phyloP scores from a whole-genome alignment of 2,113 vertebrate species.

The Gnathonemus longibarbis region DNA sequence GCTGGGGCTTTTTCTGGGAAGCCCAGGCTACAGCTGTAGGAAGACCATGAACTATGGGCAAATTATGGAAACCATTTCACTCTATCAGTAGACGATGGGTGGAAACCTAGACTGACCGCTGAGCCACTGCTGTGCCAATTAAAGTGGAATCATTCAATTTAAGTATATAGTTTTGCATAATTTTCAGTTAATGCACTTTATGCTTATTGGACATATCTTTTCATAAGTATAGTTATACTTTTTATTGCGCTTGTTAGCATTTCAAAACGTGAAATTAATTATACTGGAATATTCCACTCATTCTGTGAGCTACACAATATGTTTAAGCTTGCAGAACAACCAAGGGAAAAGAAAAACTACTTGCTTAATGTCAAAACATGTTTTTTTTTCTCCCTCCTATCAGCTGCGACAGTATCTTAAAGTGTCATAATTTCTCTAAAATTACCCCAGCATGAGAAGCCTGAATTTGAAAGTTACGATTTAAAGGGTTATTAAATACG shows the following conservation, averaged over 20 bases:
- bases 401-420: background rate
- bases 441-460: background rate
- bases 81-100: background rate
- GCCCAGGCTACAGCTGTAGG: background rate
- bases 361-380: background rate
- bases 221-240: background rate
- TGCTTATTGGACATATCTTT: background rate
- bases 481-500: conserved; percentile 1
- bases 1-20: background rate
- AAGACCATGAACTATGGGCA: background rate
- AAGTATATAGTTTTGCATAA: background rate
- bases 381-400: background rate
- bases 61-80: background rate
- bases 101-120: background rate
- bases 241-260: background rate
- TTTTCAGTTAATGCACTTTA: background rate
- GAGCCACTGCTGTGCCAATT: background rate
- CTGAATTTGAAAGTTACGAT: background rate
- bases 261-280: background rate
- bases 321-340: background rate
- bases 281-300: background rate
- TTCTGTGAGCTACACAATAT: background rate
- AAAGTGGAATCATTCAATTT: background rate
- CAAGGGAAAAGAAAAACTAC: background rate
- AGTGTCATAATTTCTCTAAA: background rate